phyloP scores from a whole-genome alignment of 2,888 invertebrate genomes.

The Pseudococcus longispinus region DNA sequence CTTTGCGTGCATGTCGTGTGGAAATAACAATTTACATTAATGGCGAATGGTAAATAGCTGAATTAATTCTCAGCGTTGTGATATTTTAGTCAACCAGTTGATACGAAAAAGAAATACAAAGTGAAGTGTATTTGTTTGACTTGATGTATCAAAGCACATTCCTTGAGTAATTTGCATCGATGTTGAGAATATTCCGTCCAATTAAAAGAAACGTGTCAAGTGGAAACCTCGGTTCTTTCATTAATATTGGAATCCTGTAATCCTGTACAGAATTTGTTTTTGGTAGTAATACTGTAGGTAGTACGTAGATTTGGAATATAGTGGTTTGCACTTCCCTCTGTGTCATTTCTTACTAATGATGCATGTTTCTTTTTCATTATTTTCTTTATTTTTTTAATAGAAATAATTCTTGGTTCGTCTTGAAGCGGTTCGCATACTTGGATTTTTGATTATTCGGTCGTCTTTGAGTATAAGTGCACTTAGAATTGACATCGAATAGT shows the following conservation, averaged over 20 bases:
- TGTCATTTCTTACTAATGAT: neutral
- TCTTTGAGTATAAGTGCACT: no score
- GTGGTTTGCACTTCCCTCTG: neutral
- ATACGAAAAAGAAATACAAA: neutral
- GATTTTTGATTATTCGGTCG: no score
- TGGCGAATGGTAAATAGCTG: neutral
- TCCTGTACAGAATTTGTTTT: neutral
- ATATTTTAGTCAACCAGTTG: neutral
- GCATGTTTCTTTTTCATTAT: neutral
- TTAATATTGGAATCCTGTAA: neutral
- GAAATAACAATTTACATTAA: slow-evolving; percentile 4
- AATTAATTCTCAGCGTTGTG: neutral
- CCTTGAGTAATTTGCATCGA: neutral
- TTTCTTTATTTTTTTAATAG: no score
- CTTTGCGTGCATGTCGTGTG: neutral
- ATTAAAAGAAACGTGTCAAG: slow-evolving; percentile 16
- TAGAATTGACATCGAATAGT: no score
- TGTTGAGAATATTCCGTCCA: neutral
- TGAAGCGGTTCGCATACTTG: neutral
- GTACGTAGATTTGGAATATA: neutral
- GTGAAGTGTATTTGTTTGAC: neutral
- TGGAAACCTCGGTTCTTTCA: neutral
- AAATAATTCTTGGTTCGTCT: neutral
- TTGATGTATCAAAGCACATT: neutral
- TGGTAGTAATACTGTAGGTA: neutral